These are phyloP conservation scores for Pachycephus smyrnensis DNA, from an alignment of 2,888 invertebrate species.

Conservation along the genomic window DNA sequence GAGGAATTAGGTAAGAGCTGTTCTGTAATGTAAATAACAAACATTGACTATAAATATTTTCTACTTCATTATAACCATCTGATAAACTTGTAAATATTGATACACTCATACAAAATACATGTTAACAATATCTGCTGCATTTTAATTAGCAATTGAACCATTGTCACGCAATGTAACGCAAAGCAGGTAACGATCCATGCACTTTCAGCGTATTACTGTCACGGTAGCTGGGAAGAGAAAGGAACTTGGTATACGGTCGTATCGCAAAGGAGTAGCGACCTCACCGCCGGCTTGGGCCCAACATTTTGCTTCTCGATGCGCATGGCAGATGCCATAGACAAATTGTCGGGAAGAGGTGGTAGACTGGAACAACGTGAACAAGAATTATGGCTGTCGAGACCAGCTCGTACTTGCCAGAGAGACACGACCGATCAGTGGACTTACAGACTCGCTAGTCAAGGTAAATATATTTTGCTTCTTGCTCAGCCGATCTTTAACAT, in stretches of 20 bases:
- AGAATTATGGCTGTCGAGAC: conserved; percentile 56
- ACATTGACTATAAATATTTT: background rate
- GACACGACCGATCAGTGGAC: conserved; percentile 50
- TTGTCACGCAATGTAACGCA: background rate
- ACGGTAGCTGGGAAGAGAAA: conserved; percentile 79
- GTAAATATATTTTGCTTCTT: conserved; percentile 34
- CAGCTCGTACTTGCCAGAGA: conserved; percentile 55
- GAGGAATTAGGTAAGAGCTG: conserved; percentile 49
- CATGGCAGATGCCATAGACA: conserved; percentile 43
- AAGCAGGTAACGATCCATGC: background rate
- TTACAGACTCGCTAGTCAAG: conserved; percentile 59
- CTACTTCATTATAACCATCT: background rate
- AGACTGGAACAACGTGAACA: conserved; percentile 48
- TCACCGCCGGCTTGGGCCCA: conserved; percentile 39
- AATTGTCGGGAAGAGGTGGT: conserved; percentile 43
- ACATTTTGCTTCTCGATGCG: conserved; percentile 62
- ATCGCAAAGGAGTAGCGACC: conserved; percentile 65
- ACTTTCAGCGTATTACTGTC: conserved; percentile 76
- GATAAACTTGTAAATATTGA: background rate
- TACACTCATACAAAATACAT: background rate
- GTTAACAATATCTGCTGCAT: background rate
- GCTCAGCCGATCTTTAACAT: background rate
- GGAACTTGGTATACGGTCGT: conserved; percentile 76
- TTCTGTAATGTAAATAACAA: background rate
- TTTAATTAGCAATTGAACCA: background rate